phyloP scores from a whole-genome alignment of 2,888 invertebrate genomes.

The Melipona bicolor region DNA sequence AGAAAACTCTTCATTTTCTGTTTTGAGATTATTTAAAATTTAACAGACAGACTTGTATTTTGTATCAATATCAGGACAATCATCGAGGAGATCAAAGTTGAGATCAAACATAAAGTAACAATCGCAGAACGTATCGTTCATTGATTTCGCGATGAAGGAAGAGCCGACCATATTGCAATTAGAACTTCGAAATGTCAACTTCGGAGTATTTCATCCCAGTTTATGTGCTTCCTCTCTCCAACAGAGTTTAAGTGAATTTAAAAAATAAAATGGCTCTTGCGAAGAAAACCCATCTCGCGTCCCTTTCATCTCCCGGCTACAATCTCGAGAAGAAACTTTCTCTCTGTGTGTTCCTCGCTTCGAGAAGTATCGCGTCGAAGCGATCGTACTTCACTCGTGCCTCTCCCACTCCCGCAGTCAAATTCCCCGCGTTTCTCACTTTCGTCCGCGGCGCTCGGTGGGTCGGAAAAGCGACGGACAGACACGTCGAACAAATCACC shows the following conservation, averaged over 20 bases:
- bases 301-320: background rate
- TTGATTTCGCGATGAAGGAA: background rate
- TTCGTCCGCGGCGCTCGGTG: background rate
- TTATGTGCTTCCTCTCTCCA: too few relatives aligned
- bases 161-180: background rate
- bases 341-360: background rate
- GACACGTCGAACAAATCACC: background rate
- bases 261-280: background rate
- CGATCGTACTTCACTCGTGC: background rate
- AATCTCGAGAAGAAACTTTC: background rate
- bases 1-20: too few relatives aligned
- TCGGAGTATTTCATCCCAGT: too few relatives aligned
- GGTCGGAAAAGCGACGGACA: background rate
- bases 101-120: too few relatives aligned
- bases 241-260: too few relatives aligned
- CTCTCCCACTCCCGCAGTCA: background rate
- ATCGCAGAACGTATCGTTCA: too few relatives aligned
- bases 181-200: background rate
- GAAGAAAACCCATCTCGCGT: background rate
- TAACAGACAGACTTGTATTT: too few relatives aligned
- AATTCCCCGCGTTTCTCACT: background rate
- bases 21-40: too few relatives aligned
- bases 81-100: too few relatives aligned
- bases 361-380: background rate
- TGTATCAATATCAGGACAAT: too few relatives aligned